phyloP scores from a whole-genome alignment of 2,797 vertebrate genomes.

The Hirundo rustica region DNA sequence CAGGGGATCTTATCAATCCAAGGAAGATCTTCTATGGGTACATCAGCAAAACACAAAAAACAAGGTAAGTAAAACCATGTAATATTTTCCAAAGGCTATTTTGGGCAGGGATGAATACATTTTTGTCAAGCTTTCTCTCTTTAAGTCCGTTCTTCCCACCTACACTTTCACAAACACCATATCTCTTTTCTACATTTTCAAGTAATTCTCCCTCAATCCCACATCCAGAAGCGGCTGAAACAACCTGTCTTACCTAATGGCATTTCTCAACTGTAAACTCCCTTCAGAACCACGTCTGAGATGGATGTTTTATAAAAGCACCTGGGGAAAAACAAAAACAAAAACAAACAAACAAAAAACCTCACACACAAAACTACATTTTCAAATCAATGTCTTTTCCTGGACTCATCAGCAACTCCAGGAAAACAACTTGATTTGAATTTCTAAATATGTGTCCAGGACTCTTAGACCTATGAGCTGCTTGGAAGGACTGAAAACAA shows the following conservation, averaged over 20 bases:
- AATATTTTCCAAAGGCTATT: not conserved
- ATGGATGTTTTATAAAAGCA: not conserved
- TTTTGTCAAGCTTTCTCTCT: not conserved
- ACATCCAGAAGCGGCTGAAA: not conserved
- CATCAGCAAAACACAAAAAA: not conserved
- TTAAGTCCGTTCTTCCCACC: not conserved
- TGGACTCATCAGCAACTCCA: not conserved
- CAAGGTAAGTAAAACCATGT: not conserved
- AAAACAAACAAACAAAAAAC: too few relatives aligned
- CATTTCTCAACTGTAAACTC: not conserved
- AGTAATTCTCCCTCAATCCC: not conserved
- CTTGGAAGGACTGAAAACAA: constrained; percentile 4
- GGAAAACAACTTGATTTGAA: not conserved
- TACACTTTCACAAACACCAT: not conserved
- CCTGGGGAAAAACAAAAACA: not conserved
- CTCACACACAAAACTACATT: not conserved
- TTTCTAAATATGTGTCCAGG: not conserved
- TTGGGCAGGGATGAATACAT: not conserved
- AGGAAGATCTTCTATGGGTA: not conserved
- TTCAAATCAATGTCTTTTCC: not conserved
- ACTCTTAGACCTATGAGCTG: not conserved
- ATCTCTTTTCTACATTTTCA: not conserved
- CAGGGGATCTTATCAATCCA: not conserved
- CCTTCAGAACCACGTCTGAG: not conserved
- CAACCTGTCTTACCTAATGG: not conserved